phyloP scores from a whole-genome alignment of 2,797 vertebrate genomes.

The Ceyx erithaca region DNA sequence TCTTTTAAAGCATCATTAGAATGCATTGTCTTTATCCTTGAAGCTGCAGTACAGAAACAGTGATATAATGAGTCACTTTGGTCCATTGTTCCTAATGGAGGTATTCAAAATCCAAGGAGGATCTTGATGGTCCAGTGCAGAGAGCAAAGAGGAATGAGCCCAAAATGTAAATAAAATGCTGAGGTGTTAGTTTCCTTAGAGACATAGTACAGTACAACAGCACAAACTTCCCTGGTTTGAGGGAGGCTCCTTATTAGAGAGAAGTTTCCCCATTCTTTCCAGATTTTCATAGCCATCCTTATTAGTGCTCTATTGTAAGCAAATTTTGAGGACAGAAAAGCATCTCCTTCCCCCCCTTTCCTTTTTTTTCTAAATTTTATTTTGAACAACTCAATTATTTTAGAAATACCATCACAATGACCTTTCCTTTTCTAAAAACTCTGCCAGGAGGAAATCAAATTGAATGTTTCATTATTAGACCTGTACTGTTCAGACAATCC shows the following conservation, averaged over 20 bases:
- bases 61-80: neutral
- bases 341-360: neutral
- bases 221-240: neutral
- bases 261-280: neutral
- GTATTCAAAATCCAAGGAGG: neutral
- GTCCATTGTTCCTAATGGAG: neutral
- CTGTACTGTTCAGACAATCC: neutral
- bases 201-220: neutral
- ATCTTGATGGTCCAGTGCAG: neutral
- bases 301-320: neutral
- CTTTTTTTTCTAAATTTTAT: neutral
- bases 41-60: neutral
- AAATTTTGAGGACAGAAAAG: neutral
- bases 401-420: neutral
- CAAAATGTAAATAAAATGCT: neutral
- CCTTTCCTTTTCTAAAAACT: neutral
- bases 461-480: neutral
- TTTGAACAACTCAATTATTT: neutral
- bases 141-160: neutral
- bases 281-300: neutral
- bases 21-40: neutral
- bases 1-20: neutral
- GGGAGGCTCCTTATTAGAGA: neutral
- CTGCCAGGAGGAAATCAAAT: neutral
- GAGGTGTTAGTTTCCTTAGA: neutral